These are phyloP conservation scores for Ctenicera cuprea DNA, from an alignment of 2,888 invertebrate genomes.

Conservation along the genomic window DNA sequence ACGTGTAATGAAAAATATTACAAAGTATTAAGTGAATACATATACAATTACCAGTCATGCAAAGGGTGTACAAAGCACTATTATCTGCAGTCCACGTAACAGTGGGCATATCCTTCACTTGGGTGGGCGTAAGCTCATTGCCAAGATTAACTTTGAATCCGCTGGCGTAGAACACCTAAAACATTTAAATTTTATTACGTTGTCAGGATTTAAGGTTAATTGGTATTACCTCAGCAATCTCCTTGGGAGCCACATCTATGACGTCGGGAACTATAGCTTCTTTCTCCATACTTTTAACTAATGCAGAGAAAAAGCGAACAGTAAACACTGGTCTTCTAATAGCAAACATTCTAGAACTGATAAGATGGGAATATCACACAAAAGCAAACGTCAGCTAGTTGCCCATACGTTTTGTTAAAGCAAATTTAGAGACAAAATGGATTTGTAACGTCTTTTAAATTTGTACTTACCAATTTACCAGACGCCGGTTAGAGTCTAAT, in stretches of 20 bases:
- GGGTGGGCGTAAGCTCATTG: constrained; percentile 82
- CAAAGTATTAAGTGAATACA: too few relatives aligned
- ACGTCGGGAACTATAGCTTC: constrained; percentile 82
- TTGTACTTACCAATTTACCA: constrained; percentile 19
- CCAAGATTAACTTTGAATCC: constrained; percentile 76
- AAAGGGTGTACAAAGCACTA: constrained; percentile 79
- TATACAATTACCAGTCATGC: constrained; percentile 68
- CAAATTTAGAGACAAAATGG: neutral
- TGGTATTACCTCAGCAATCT: constrained; percentile 67
- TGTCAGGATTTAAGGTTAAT: neutral
- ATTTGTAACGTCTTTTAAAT: neutral
- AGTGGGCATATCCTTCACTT: constrained; percentile 81
- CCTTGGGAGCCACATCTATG: constrained; percentile 76
- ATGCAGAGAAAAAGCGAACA: constrained; percentile 58
- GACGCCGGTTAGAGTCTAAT: constrained; percentile 7
- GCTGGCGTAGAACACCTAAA: constrained; percentile 74
- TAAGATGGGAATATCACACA: neutral
- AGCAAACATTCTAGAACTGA: constrained; percentile 54
- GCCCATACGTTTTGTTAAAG: neutral
- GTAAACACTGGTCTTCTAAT: constrained; percentile 54
- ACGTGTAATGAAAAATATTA: neutral
- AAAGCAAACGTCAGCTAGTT: neutral
- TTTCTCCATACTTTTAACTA: constrained; percentile 63
- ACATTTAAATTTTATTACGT: neutral
- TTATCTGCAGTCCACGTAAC: constrained; percentile 80